These are phyloP conservation scores for Leucania comma DNA, from an alignment of 2,888 invertebrate genomes.

Conservation along the genomic window DNA sequence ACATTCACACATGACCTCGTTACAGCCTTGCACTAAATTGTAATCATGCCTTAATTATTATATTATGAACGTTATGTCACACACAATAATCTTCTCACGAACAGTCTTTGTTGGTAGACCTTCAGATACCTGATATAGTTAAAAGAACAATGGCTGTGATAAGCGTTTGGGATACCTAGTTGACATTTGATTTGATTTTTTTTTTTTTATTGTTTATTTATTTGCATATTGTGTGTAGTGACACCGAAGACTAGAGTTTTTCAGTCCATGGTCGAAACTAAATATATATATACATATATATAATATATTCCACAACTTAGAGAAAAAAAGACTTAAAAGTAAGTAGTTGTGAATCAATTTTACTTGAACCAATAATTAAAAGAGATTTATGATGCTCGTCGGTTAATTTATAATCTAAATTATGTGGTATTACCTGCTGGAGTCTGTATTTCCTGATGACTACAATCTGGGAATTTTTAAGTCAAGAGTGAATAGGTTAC, in stretches of 20 bases:
- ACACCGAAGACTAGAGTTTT: constrained; percentile 7
- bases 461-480: no score
- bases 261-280: background rate
- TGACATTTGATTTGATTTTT: constrained; percentile 56
- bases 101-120: constrained; percentile 62
- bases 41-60: constrained; percentile 79
- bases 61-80: constrained; percentile 83
- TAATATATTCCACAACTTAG: no score
- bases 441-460: no score
- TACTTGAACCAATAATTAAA: no score
- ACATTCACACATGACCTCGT: constrained; percentile 79
- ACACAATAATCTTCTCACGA: constrained; percentile 79
- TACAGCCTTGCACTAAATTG: constrained; percentile 84
- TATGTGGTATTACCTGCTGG: no score
- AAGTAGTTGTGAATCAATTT: no score
- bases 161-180: constrained; percentile 33
- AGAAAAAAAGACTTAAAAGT: background rate
- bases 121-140: constrained; percentile 55
- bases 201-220: constrained; percentile 32
- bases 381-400: no score
- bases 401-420: no score
- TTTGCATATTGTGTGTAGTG: constrained; percentile 26
- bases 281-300: no score
- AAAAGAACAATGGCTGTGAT: constrained; percentile 61
- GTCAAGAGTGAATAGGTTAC: no score